Base-by-base conservation (phyloP, 2,888 invertebrate genomes). In the Chloroclysta siterata region DNA sequence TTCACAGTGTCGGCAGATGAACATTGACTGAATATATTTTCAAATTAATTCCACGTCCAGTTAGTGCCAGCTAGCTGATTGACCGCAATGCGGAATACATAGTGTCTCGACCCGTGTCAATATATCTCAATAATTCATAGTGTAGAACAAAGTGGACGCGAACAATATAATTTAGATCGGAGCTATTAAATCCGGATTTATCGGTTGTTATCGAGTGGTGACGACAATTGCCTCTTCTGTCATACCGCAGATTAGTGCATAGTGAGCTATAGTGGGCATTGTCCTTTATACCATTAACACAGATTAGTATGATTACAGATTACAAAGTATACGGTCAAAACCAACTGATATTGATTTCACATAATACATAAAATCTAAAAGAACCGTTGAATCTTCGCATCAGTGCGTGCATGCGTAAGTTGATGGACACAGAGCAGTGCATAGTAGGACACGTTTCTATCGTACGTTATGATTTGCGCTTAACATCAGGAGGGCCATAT, bases 71-170 rank as follows among this genome's bases (percentile, higher is more conserved):
- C 67, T 29, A 56, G 36, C 33, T 66, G 65, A 71, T 70, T 58
- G 66, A 63, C 77, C 76, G 80, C 79, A 81, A 63, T 80, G 80
- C 78, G 78, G 77, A 75, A 75, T 72, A 75, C 66, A 74, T 64
- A 65, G 63, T 64, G 53, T 59, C 63, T 69, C 64, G 53, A 64
- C 65, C 65, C 74, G 71, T 80, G 81, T 83, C 85, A 84, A 81
- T 82, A 79, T 72, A 69, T 75, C 75, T 81, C 79, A 80, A 85
- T 86, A 83, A 86, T 83, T 85, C 80, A 86, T 80, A 77, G 79
- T 70, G 65, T 59, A 66, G 69, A 75, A 74, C 77, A 76, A 76
- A 77, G 75, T 76, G 80, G 73, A 72, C 73, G 72, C 72, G 72
- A 63, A 74, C 75, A 75, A 77, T 79, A 78, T 78, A 80, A 77